These are phyloP conservation scores for Plagiodera versicolora DNA, from an alignment of 2,888 invertebrate species.

Conservation along the genomic window DNA sequence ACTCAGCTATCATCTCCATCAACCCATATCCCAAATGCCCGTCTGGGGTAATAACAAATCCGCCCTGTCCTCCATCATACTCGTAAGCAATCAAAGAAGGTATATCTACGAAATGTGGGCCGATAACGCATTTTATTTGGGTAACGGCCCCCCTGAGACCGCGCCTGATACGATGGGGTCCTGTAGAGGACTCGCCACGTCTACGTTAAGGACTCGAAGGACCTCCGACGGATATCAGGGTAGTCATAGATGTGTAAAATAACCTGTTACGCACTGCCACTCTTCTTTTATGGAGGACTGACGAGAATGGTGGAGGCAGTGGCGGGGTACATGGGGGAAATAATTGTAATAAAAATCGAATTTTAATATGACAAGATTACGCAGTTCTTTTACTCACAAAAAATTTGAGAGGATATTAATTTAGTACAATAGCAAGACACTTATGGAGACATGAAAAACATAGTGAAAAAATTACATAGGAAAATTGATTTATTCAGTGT, in stretches of 20 bases:
- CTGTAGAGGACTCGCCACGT: conserved; percentile 36
- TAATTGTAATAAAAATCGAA: no score
- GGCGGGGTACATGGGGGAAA: not conserved
- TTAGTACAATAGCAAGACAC: no score
- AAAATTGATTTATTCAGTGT: no score
- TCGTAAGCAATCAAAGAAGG: conserved; percentile 43
- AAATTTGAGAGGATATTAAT: no score
- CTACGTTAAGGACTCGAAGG: conserved; percentile 44
- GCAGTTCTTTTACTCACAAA: no score
- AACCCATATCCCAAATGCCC: no score
- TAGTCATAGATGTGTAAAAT: conserved; percentile 57
- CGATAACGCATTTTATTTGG: conserved; percentile 47
- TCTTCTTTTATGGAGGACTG: conserved; percentile 41
- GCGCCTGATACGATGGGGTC: conserved; percentile 35
- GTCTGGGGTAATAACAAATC: no score
- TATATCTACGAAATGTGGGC: conserved; percentile 32
- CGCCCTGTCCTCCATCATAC: no score
- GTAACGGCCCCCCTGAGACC: conserved; percentile 45
- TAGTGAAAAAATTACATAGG: no score
- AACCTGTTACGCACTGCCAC: conserved; percentile 53
- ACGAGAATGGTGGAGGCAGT: conserved; percentile 6
- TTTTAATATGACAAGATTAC: no score
- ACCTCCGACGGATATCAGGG: conserved; percentile 48
- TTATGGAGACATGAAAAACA: no score
- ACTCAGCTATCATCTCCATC: no score